These are phyloP conservation scores for Aix galericulata DNA, from an alignment of 2,113 vertebrate genomes.

Conservation along the genomic window DNA sequence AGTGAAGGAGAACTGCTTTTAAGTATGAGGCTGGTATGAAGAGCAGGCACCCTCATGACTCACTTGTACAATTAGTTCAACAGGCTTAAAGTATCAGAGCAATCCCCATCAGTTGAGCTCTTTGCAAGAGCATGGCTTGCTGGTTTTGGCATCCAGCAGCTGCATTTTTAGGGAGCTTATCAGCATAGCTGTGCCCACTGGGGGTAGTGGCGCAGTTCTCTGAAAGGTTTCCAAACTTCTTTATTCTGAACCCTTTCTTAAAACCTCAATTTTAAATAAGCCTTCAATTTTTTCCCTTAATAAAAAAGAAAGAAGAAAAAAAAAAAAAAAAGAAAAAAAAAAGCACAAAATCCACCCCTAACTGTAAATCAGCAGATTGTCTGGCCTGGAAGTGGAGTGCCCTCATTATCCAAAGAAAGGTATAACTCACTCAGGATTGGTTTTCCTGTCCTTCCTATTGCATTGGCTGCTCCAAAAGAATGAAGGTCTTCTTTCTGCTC, in stretches of 20 bases:
- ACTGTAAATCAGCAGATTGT: not conserved
- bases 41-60: not conserved
- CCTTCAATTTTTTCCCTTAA: not conserved
- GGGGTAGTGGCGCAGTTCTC: not conserved
- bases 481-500: not conserved
- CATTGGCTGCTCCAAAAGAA: not conserved
- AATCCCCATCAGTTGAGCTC: conserved; percentile 9
- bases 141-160: conserved; percentile 3
- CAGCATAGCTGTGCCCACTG: not conserved
- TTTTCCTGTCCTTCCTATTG: not conserved
- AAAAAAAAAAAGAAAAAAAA: not conserved
- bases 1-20: not conserved
- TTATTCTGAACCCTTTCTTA: not conserved
- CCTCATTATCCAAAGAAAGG: not conserved
- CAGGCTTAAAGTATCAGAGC: conserved; percentile 34
- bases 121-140: conserved; percentile 2
- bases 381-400: not conserved
- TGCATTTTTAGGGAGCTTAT: conserved; percentile 42
- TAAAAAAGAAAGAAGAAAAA: not conserved
- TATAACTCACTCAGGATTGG: no score
- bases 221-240: not conserved
- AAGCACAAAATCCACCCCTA: not conserved
- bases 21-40: not conserved
- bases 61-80: not conserved
- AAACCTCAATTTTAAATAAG: not conserved